A percentile compares a stretch with the other conserved stretches of the same genome.
Evolutionary conservation across 2,113 vertebrate species (phyloP).

Genomic region (Centropus bengalensis): DNA sequence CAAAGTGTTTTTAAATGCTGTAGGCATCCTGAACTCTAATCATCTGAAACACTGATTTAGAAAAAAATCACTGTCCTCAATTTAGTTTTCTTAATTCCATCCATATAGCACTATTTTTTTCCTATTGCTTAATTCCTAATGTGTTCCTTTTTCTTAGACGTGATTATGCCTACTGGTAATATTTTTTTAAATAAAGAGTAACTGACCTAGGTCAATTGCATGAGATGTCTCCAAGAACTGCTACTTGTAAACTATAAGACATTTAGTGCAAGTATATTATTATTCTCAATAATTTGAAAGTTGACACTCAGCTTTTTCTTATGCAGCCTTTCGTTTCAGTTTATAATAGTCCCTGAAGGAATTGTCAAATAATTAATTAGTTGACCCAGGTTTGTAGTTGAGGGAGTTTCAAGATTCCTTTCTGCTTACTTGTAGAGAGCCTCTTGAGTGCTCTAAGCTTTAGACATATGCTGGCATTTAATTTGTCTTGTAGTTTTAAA

Average conservation of each 20-base stretch:
- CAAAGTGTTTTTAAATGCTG: neutral
- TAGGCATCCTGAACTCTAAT: neutral
- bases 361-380: constrained; percentile 93
- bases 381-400: constrained; percentile 86
- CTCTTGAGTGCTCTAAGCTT: constrained; percentile 88
- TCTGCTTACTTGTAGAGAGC: constrained; percentile 80
- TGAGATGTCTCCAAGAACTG: neutral
- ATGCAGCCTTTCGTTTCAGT: constrained; percentile 69
- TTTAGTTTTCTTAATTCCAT: neutral
- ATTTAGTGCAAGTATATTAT: constrained; percentile 66
- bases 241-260: constrained; percentile 46
- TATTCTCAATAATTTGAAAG: constrained; percentile 72
- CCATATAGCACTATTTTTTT: neutral
- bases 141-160: neutral
- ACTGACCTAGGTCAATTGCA: constrained; percentile 33
- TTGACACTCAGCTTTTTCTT: constrained; percentile 66
- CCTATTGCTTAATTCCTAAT: neutral
- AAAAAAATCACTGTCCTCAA: neutral
- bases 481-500: constrained; percentile 90
- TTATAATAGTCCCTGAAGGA: constrained; percentile 87
- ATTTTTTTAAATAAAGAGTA: neutral
- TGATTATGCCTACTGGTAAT: neutral
- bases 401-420: constrained; percentile 89
- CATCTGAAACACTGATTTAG: neutral
- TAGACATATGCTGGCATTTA: constrained; percentile 87